Evolutionary conservation across 2,888 invertebrate genomes (phyloP), one percentile per base, ranked within the genome.

Genomic region (Diabrotica balteata): DNA sequence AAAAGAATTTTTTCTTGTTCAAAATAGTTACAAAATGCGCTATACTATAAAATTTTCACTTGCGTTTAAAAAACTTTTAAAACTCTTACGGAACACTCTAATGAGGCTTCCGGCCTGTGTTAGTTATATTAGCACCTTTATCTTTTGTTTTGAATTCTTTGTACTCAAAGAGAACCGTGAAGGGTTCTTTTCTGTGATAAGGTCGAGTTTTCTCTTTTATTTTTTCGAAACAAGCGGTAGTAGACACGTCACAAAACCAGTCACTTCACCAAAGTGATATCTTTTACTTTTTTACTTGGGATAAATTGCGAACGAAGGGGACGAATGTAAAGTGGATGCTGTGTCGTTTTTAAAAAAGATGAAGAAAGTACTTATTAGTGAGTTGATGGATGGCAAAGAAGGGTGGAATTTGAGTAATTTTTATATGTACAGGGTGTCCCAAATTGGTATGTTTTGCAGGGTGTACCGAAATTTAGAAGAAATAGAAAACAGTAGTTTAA

Each of bases 41-140:
- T 32, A 32, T 32, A 32, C 32, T 32, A 2, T 32, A 32, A 32
- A 32, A 32, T 32, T 32, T 32, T 32, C 32, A 32, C 9, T 59
- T 42, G 4, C 22, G 11, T 55, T 42, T 43, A 17, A 47, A 49
- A 55, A 63, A 55, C 66, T 55, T 42, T 8, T 9, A 47, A 49
- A 55, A 63, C 55, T 64, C 60, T 49, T 65, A 63, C 59, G 46
- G 62, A 58, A 45, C 43, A 9, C 50, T 42, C 10, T 71, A 71
- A 72, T 70, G 72, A 70, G 70, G 57, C 70, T 68, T 72, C 72
- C 70, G 72, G 63, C 58, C 62, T 59, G 64, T 64, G 67, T 71
- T 69, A 71, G 71, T 69, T 74, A 71, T 75, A 75, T 75, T 75
- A 75, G 75, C 74, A 73, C 74, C 73, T 75, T 75, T 74, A 73